Percentiles rank a stretch among this genome's conserved stretches.
phyloP scores from a whole-genome alignment of 2,888 invertebrate genomes.

The Fragum sueziense region DNA sequence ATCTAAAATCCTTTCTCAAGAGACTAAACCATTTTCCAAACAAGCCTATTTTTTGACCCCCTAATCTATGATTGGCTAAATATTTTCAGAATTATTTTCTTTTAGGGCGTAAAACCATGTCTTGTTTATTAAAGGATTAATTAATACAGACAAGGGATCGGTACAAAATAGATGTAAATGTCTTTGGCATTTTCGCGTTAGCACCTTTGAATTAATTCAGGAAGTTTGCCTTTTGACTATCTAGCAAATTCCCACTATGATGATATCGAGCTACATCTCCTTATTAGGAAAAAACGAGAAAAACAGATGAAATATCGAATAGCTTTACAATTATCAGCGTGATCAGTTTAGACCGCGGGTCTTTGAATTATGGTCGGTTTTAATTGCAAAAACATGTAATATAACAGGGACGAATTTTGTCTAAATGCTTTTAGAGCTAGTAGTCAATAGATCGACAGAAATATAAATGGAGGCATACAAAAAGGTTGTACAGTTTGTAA shows the following conservation, averaged over 20 bases:
- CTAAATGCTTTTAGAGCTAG: slow-evolving; percentile 9
- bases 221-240: neutral
- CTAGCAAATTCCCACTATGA: neutral
- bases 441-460: neutral
- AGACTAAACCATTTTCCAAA: too few relatives aligned
- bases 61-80: too few relatives aligned
- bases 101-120: too few relatives aligned
- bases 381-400: slow-evolving; percentile 54
- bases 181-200: neutral
- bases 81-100: too few relatives aligned
- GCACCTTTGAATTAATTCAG: neutral
- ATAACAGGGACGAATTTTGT: slow-evolving; percentile 23
- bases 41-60: too few relatives aligned
- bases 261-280: neutral
- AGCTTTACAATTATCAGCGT: neutral
- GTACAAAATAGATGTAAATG: too few relatives aligned
- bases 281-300: neutral
- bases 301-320: neutral
- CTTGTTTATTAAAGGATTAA: too few relatives aligned
- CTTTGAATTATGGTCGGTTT: slow-evolving; percentile 40
- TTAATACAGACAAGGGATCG: too few relatives aligned
- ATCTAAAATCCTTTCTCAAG: too few relatives aligned
- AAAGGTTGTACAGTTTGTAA: too few relatives aligned
- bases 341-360: slow-evolving; percentile 18
- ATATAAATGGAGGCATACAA: too few relatives aligned